phyloP scores from a whole-genome alignment of 2,888 invertebrate species.

The Bombylius discolor region DNA sequence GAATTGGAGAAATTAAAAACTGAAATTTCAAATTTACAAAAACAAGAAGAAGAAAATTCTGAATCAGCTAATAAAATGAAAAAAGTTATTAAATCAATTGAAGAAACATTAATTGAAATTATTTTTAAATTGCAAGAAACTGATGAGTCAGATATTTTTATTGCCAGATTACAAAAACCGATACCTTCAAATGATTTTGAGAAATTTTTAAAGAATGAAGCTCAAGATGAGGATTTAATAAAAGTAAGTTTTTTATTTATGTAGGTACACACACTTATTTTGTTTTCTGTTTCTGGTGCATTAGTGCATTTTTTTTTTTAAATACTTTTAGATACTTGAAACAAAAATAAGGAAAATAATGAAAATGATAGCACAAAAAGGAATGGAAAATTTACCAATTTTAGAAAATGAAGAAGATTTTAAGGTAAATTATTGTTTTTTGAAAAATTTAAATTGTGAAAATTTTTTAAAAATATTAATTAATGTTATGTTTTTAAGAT shows the following conservation, averaged over 20 bases:
- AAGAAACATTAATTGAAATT: conserved; percentile 33
- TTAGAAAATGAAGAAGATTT: conserved; percentile 11
- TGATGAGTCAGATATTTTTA: conserved; percentile 26
- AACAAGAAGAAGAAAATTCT: conserved; percentile 32
- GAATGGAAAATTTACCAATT: no score
- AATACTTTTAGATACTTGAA: conserved; percentile 25
- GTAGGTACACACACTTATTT: not conserved
- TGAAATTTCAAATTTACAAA: conserved; percentile 42
- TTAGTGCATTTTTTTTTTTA: not conserved
- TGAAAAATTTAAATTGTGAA: no score
- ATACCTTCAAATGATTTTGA: conserved; percentile 25
- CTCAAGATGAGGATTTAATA: conserved; percentile 29
- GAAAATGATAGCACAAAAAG: conserved; percentile 16
- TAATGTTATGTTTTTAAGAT: conserved; percentile 3
- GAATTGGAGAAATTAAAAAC: conserved; percentile 51
- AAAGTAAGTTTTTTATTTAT: conserved; percentile 18
- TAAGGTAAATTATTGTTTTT: conserved; percentile 14
- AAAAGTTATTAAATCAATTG: conserved; percentile 28
- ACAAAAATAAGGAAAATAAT: conserved; percentile 25
- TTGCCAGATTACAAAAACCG: conserved; percentile 20
- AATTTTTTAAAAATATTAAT: not conserved
- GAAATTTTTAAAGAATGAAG: conserved; percentile 25
- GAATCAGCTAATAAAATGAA: conserved; percentile 29
- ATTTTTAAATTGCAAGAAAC: conserved; percentile 35
- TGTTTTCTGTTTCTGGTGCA: not conserved